Percentiles rank a stretch among this genome's conserved stretches.
Evolutionary conservation across 2,797 vertebrate genomes (phyloP).

Genomic region (Neosalanx taihuensis): DNA sequence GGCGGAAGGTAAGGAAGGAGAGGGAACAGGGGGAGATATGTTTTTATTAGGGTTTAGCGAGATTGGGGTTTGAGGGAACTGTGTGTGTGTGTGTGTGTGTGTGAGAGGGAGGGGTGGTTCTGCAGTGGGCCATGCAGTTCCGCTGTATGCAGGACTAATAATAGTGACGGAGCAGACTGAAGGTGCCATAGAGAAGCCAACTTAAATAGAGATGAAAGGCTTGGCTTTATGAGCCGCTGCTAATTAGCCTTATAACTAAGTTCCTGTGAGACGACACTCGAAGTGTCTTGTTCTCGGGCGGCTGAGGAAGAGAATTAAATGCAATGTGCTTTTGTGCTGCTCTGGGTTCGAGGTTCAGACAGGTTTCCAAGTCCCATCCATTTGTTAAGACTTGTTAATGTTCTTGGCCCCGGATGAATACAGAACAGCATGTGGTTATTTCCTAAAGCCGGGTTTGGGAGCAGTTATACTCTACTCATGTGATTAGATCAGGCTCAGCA

Average conservation of each 20-base stretch:
- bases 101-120: slow-evolving; percentile 13
- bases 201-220: slow-evolving; percentile 66
- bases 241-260: slow-evolving; percentile 72
- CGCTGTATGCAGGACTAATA: slow-evolving; percentile 33
- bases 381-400: slow-evolving; percentile 15
- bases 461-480: not conserved
- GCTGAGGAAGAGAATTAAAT: slow-evolving; percentile 53
- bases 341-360: slow-evolving; percentile 36
- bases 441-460: not conserved
- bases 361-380: slow-evolving; percentile 22
- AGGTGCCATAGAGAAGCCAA: slow-evolving; percentile 32
- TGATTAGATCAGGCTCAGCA: slow-evolving; percentile 1
- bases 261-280: slow-evolving; percentile 44
- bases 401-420: slow-evolving; percentile 26
- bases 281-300: slow-evolving; percentile 46
- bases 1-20: slow-evolving; percentile 14
- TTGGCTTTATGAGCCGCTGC: slow-evolving; percentile 59
- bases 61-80: no score
- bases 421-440: slow-evolving; percentile 19
- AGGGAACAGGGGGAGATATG: slow-evolving; percentile 9
- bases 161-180: slow-evolving; percentile 32
- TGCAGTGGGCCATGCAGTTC: slow-evolving; percentile 19
- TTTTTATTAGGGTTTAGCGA: no score
- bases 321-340: slow-evolving; percentile 52
- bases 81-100: not conserved